Evolutionary conservation across 2,113 vertebrate genomes (phyloP), one percentile per base, ranked within the genome.

Genomic region (Alces alces): DNA sequence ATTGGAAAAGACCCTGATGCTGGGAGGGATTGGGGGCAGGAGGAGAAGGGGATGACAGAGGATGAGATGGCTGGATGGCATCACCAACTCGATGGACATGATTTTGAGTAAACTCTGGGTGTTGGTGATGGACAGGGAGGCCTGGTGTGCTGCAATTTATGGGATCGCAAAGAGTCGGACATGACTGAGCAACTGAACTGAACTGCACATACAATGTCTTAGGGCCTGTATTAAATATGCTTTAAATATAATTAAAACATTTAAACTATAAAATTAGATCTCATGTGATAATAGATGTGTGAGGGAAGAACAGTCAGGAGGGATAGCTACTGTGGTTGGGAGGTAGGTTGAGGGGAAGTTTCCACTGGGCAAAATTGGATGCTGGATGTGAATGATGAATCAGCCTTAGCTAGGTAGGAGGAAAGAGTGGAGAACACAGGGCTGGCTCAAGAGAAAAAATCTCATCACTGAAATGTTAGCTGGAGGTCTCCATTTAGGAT

Each of bases 141-240:
- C 61, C 14, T n/a, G 61, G 33, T 0, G 1, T n/a, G 33, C 16
- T n/a, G 33, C 3, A 0, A 8, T 66, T 66, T 16, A 66, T n/a
- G 61, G 61, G 30, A 2, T 66, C 9, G 33, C 16, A n/a, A n/a
- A n/a, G 61, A n/a, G 16, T 19, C 0, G 0, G 33, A 66, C 33
- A 19, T 0, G 7, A 66, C 33, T 66, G 61, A 66, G 61, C 0
- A 0, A 66, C 33, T 66, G 17, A 66, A 66, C 17, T n/a, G 16
- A 66, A 19, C 61, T n/a, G 61, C 36, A 66, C 64, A 33, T 25
- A 50, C 3, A 30, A 25, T 36, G 4, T 61, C 50, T 60, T 66
- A 86, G 5, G 21, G 2, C 58, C 28, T 52, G 2, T 54, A 55
- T 80, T 64, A 79, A 47, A 30, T 78, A 47, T 86, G 52, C 23